Evolutionary conservation across 2,888 invertebrate species (phyloP).

Genomic region (Drosophila barbarae): DNA sequence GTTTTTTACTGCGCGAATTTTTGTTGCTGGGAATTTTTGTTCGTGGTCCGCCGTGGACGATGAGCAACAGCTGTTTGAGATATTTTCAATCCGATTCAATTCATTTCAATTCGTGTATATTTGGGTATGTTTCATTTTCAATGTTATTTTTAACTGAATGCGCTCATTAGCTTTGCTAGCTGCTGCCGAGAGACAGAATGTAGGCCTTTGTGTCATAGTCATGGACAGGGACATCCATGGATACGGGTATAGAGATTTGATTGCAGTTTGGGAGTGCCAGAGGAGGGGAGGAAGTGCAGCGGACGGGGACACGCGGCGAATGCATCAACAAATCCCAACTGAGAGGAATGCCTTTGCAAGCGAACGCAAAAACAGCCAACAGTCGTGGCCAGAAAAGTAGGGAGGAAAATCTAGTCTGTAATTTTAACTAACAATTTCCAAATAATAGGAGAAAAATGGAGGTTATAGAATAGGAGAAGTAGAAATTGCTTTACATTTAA

Average conservation of each 20-base stretch:
- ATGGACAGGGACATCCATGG: conserved; percentile 32
- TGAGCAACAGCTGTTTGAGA: conserved; percentile 72
- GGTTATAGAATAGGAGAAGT: too few relatives aligned
- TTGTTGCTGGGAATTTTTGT: conserved; percentile 52
- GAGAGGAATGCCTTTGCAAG: conserved; percentile 30
- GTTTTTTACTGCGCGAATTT: conserved; percentile 34
- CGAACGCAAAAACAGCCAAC: conserved; percentile 13
- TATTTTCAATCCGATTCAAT: conserved; percentile 58
- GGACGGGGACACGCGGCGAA: neutral
- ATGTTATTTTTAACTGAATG: conserved; percentile 72
- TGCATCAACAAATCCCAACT: conserved; percentile 37
- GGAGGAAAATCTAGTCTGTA: too few relatives aligned
- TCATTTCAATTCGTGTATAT: conserved; percentile 65
- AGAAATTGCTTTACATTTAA: too few relatives aligned
- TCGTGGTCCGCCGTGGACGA: conserved; percentile 61
- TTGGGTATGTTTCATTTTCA: conserved; percentile 70
- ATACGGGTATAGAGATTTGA: conserved; percentile 4
- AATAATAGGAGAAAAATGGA: too few relatives aligned
- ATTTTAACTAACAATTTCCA: too few relatives aligned
- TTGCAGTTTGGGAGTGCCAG: too few relatives aligned
- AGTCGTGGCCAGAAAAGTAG: conserved; percentile 2
- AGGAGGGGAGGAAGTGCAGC: neutral
- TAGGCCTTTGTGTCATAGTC: conserved; percentile 69
- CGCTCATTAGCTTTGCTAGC: conserved; percentile 62
- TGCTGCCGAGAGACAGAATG: conserved; percentile 43